Evolutionary conservation across 2,113 vertebrate genomes (phyloP), one percentile per base, ranked within the genome.

Genomic region (Pygathrix nemaeus): DNA sequence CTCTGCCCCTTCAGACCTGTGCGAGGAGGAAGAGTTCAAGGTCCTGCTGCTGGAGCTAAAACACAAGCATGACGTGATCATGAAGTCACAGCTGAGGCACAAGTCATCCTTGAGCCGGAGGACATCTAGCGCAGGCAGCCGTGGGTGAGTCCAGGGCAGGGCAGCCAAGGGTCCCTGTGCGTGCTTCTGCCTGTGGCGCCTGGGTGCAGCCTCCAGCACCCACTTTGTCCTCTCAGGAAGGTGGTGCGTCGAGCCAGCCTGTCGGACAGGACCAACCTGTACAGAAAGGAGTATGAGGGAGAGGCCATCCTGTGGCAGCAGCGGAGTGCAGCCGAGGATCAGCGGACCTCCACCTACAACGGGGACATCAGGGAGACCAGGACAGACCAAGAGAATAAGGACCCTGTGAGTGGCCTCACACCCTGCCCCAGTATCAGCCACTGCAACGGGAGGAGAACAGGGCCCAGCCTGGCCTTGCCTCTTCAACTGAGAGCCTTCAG

Each of bases 81-180:
- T 99, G 99, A 99, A 99, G 98, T 99, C 99, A 2, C 99, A 99
- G 98, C 99, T 99, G 98, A 99, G 99, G 98, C 99, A 99, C 98
- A 99, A 99, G 98, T 99, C 99, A 2, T 99, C 99, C 12, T 98
- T 99, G 98, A 99, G 99, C 92, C 98, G 99, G 89, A 99, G 99
- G 88, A 99, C 99, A 0, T 99, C 99, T 96, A 99, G 99, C 18
- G 99, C 99, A 0, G 99, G 99, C 96, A 99, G 99, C 90, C 99
- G 99, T 45, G 99, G 99, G 99, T 99, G 94, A 98, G 99, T 99
- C 76, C 0, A n/a, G 43, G 25, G 64, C 12, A 12, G 70, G 61
- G 43, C 8, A 5, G 30, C 81, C 23, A 3, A 32, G 52, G 32
- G 6, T 0, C 5, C n/a, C 38, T 3, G 0, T 27, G 35, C 13